A percentile compares a stretch with the other conserved stretches of the same genome.
Conservation (phyloP, 2,113 vertebrate species). For the mouse (Mus musculus) region DNA sequence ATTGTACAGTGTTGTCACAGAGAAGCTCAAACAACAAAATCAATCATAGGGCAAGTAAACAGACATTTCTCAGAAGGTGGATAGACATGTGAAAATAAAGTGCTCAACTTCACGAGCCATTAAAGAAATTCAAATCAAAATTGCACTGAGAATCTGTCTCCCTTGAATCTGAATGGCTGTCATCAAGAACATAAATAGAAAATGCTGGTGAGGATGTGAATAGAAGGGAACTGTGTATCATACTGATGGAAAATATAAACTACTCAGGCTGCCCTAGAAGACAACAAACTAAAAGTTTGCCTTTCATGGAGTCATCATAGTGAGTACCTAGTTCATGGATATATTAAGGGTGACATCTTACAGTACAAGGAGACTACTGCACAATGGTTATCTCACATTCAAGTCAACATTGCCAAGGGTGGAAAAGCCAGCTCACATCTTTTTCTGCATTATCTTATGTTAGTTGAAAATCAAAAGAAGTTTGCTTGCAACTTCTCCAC, state of each 20-base stretch:
- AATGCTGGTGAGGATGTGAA: neutral
- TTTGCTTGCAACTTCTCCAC: neutral
- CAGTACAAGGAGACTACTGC: fast-evolving
- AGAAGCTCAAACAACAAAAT: neutral
- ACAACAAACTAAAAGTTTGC: neutral
- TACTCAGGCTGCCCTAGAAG: neutral
- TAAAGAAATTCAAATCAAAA: neutral
- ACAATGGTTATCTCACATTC: neutral
- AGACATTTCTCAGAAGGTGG: neutral
- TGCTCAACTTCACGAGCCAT: neutral
- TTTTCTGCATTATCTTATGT: neutral
- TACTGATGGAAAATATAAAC: neutral
- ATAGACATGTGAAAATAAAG: neutral
- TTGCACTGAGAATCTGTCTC: neutral
- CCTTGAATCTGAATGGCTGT: neutral
- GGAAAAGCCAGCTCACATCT: neutral
- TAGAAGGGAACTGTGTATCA: neutral
- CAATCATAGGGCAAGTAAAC: neutral
- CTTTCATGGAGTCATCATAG: neutral
- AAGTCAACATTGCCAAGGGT: neutral
- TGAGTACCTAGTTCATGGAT: neutral
- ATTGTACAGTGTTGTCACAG: neutral
- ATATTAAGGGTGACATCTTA: neutral
- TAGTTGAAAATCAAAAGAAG: neutral
- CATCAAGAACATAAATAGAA: neutral